These are phyloP conservation scores for Zele albiditarsus DNA, from an alignment of 2,888 invertebrate genomes.

Conservation along the genomic window DNA sequence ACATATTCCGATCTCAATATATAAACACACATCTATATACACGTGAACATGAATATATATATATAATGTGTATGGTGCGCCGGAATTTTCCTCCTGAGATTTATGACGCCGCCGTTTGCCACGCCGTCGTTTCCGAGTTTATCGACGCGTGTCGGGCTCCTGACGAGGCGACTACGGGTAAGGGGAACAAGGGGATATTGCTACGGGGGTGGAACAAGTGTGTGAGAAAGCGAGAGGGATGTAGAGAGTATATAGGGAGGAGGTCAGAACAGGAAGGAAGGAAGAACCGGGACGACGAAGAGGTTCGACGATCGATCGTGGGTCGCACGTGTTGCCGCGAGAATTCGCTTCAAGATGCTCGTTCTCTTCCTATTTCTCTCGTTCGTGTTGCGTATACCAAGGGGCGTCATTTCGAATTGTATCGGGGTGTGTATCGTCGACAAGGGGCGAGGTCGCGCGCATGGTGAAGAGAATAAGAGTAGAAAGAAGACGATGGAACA, in stretches of 20 bases:
- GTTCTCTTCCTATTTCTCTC: constrained; percentile 20
- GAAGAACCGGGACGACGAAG: constrained; percentile 16
- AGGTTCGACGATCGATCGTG: constrained; percentile 40
- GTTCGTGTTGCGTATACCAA: not conserved
- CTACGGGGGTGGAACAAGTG: not conserved
- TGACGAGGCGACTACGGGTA: constrained; percentile 23
- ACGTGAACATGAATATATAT: constrained; percentile 25
- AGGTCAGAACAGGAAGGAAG: constrained; percentile 23
- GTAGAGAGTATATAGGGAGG: not conserved
- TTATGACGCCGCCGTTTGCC: constrained; percentile 42
- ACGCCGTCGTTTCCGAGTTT: constrained; percentile 41
- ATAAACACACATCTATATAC: not conserved
- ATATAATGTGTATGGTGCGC: constrained; percentile 28
- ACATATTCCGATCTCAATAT: not conserved
- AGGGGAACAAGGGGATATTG: constrained; percentile 7
- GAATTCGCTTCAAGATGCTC: constrained; percentile 42
- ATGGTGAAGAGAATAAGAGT: constrained; percentile 8
- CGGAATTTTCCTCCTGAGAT: constrained; percentile 37
- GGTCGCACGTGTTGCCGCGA: constrained; percentile 44
- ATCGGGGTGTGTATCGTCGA: constrained; percentile 40
- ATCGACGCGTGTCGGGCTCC: constrained; percentile 43
- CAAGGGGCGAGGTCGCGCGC: constrained; percentile 40
- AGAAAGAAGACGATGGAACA: not conserved
- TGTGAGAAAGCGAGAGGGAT: not conserved
- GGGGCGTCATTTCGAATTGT: constrained; percentile 40